Evolutionary conservation across 2,113 vertebrate species (phyloP), one percentile per base, ranked within the genome.

Genomic region (Chaetodon auriga): DNA sequence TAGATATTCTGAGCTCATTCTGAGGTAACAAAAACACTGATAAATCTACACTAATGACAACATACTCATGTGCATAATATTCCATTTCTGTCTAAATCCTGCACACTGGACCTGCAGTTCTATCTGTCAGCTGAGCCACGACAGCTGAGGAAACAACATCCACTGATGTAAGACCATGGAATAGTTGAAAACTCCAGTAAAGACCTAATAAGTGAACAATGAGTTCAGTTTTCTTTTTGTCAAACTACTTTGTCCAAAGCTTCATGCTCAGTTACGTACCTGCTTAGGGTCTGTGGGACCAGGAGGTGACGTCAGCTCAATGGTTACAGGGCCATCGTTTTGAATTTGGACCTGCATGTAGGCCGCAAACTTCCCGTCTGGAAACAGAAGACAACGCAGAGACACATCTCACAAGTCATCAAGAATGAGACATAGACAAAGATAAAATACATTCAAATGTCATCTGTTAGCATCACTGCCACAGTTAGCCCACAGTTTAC

Each of bases 311-410:
- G 96, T 96, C 92, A 99, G 84, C 73, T 97, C 96, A 84, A 99
- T 96, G 80, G 98, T 99, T 38, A 99, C 97, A 2, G 98, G 98
- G 2, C 98, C 98, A 15, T 99, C 98, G 0, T 99, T 99, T 91
- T 99, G 97, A 89, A 99, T 98, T 83, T 97, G 95, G 11, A 99
- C 96, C 87, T 99, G 97, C 98, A 99, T 99, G 85, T 90, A 95
- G 76, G 97, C 97, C 30, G 97, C 97, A 90, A 99, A 99, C 91
- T 96, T 95, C 79, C 97, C 98, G 81, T 98, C 97, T 98, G 87
- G 51, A 93, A 95, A 72, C 7, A 88, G 12, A 83, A 61, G 1
- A 55, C 2, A 84, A 61, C 30, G 58, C 23, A 83, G 23, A 77
- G 49, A 75, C 16, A 63, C 9, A n/a, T 41, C 38, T 43, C 15